Evolutionary conservation across 2,888 invertebrate species (phyloP).

Genomic region (Pemphredon lugubris): DNA sequence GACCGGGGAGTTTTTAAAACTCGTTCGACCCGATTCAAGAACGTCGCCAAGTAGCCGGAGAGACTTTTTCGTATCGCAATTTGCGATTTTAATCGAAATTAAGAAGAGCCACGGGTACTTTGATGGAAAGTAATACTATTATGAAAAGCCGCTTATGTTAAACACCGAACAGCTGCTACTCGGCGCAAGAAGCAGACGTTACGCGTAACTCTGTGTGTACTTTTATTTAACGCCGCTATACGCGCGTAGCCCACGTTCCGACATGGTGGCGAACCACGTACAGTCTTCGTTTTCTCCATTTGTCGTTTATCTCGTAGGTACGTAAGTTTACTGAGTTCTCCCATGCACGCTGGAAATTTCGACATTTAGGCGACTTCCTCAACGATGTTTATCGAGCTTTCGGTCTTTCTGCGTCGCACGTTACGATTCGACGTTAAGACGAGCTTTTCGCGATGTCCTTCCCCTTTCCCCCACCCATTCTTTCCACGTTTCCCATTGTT

Average conservation of each 20-base stretch:
- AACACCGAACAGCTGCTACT: constrained; percentile 54
- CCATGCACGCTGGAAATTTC: too few species aligned
- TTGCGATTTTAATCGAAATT: constrained; percentile 48
- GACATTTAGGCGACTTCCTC: too few species aligned
- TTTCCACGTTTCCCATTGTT: too few species aligned
- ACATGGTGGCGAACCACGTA: not conserved
- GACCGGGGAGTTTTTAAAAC: not conserved
- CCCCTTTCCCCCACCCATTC: too few species aligned
- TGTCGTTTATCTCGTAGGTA: too few species aligned
- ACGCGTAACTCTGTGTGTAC: constrained; percentile 9
- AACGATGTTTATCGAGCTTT: too few species aligned
- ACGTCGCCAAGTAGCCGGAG: not conserved
- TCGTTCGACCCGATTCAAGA: not conserved
- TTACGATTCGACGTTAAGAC: too few species aligned
- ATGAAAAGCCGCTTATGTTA: constrained; percentile 64
- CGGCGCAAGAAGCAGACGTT: constrained; percentile 18
- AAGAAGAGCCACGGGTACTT: constrained; percentile 26
- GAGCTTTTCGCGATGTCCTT: too few species aligned
- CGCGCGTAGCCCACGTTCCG: not conserved
- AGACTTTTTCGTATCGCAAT: constrained; percentile 27
- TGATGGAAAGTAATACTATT: constrained; percentile 51
- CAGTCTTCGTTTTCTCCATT: too few species aligned
- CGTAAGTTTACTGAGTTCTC: too few species aligned
- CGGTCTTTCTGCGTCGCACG: too few species aligned
- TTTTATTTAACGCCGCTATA: constrained; percentile 3